Percentiles rank a stretch among this genome's conserved stretches.
These are phyloP conservation scores for Lithobates sylvaticus DNA, from an alignment of 2,797 vertebrate genomes.

Conservation along the genomic window DNA sequence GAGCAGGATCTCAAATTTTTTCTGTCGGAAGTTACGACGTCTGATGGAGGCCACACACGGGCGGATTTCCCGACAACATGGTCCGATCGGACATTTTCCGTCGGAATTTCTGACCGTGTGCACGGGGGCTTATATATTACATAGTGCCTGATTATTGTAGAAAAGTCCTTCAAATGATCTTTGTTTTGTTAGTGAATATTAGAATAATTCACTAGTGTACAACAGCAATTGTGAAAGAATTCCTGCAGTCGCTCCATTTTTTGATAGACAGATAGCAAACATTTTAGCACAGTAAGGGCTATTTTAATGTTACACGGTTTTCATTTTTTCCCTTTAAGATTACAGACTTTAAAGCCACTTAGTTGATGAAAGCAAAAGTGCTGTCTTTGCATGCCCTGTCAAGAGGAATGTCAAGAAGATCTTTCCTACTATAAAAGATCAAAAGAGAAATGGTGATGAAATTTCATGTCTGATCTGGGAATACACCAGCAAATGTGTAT, in stretches of 20 bases:
- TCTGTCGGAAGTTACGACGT: too few relatives aligned
- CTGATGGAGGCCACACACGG: too few relatives aligned
- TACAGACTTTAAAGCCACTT: conserved; percentile 33
- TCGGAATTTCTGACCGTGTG: too few relatives aligned
- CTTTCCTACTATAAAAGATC: conserved; percentile 36
- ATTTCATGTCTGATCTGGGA: conserved; percentile 31
- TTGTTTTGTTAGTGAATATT: too few relatives aligned
- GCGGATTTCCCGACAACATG: too few relatives aligned
- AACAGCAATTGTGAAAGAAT: not conserved
- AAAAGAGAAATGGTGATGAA: conserved; percentile 36
- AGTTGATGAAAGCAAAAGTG: conserved; percentile 37
- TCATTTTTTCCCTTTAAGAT: conserved; percentile 9
- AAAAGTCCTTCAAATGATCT: too few relatives aligned
- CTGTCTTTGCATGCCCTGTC: conserved; percentile 28
- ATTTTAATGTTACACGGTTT: conserved; percentile 10
- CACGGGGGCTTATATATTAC: too few relatives aligned
- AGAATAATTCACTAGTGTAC: too few relatives aligned
- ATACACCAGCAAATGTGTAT: conserved; percentile 22
- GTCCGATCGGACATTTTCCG: too few relatives aligned
- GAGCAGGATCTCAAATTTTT: too few relatives aligned
- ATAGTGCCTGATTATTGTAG: too few relatives aligned
- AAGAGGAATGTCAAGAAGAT: conserved; percentile 43
- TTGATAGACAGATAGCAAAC: not conserved
- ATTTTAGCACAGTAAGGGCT: conserved; percentile 1
- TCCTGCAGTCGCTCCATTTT: not conserved